Evolutionary conservation across 35 echinoderm and acorn worm species (phyloP).

Genomic region (Eucidaris tribuloides): DNA sequence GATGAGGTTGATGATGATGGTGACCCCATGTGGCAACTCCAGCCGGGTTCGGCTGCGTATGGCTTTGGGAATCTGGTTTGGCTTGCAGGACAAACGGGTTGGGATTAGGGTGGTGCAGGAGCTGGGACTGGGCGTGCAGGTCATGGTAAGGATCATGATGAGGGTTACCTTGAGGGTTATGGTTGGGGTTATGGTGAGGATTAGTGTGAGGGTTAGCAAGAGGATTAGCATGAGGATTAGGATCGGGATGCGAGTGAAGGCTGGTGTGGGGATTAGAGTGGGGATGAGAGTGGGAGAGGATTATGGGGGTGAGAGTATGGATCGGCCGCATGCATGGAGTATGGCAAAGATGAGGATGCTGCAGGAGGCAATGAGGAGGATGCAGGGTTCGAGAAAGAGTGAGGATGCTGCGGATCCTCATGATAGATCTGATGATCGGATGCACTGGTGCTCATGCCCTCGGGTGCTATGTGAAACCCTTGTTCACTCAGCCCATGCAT

Average conservation of each 20-base stretch:
- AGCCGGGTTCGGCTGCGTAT: conserved; percentile 6
- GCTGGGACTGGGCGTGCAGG: not conserved
- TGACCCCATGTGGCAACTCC: conserved; percentile 23
- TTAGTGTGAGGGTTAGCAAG: conserved; percentile 15
- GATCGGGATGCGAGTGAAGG: not conserved
- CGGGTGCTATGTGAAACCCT: conserved; percentile 6
- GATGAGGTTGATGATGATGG: conserved; percentile 41
- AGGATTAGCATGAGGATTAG: not conserved
- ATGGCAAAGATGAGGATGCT: conserved; percentile 34
- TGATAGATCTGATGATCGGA: conserved; percentile 26
- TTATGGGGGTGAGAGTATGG: conserved; percentile 5
- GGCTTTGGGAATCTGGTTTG: conserved; percentile 1
- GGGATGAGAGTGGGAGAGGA: conserved; percentile 23
- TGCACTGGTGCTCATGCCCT: not conserved
- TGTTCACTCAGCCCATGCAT: conserved; percentile 30
- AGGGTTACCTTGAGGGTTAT: conserved; percentile 12
- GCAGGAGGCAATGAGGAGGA: conserved; percentile 2
- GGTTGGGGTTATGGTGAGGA: conserved; percentile 6
- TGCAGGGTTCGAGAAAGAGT: conserved; percentile 38
- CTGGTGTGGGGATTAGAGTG: conserved; percentile 17
- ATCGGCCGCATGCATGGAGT: conserved; percentile 10
- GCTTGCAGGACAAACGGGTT: conserved; percentile 9
- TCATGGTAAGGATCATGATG: conserved; percentile 15
- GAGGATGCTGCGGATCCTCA: conserved; percentile 22
- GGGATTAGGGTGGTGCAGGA: not conserved